Base-by-base conservation (phyloP, 2,797 vertebrate genomes). In the Vireo griseus region DNA sequence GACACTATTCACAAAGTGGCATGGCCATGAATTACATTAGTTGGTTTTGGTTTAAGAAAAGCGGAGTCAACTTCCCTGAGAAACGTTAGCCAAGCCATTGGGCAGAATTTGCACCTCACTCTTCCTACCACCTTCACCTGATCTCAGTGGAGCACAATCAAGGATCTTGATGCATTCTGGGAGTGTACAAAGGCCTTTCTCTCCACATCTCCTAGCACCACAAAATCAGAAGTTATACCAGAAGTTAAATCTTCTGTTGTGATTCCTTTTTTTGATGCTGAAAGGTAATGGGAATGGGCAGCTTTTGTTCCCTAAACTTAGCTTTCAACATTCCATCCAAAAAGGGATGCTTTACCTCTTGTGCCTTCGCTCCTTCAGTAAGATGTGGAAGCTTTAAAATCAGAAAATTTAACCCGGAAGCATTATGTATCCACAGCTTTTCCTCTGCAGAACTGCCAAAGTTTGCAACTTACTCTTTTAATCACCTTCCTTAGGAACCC, bases 241-340 rank as follows among this genome's bases (percentile, higher is more conserved):
- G 51, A 78, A 72, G 21, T 51, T 72, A 68, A 78, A 45, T 72
- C 25, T 80, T 82, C 37, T 66, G 19, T 24, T 52, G 21, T 51
- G 39, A 39, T 90, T 74, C 8, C 29, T 66, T 85, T 54, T 62
- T 39, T 63, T 33, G 16, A 22, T 48, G 13, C 26, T 78, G 58
- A 78, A 91, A 86, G 22, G 31, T 51, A 48, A 66, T 31, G 44
- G 35, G 58, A 92, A 75, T 48, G 68, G 59, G 39, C 35, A 88
- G 25, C 19, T 93, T 94, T 85, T 72, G 16, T 89, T 89, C 73
- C 80, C 68, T 86, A 48, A 82, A 69, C n/a, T 59, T 52, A 83
- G 67, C 66, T 92, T 80, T 55, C 58, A 73, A 29, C 3, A 81
- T 72, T 81, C 69, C 26, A 54, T 90, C 55, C 16, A 40, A 72